Base-by-base conservation (phyloP, 2,888 invertebrate genomes). In the Tenthredo notha region DNA sequence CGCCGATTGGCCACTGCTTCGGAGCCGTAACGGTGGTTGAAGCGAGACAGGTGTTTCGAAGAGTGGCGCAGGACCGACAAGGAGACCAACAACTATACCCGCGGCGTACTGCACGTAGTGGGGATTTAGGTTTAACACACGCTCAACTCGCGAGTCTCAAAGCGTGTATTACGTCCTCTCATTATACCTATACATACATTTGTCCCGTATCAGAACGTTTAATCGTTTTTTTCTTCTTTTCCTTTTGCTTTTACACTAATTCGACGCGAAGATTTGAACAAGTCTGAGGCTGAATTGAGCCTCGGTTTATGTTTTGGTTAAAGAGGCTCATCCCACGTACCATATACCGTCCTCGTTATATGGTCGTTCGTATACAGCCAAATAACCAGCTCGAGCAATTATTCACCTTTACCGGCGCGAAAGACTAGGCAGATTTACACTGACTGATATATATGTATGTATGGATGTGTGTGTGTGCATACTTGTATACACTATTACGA, bases 1-100 rank as follows among this genome's bases (percentile, higher is more conserved):
- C 87, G 40, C 85, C 88, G 88, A 91, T 91, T 92, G 92, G 91
- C 84, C 87, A 86, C 85, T 85, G 87, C 86, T 88, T 86, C 67
- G 84, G 88, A 87, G 89, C 88, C 88, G 88, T 89, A 90, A 90
- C 90, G 87, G 87, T 85, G 85, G 87, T 85, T 86, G 86, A 85
- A 85, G 85, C 77, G 87, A 88, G 89, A 90, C 90, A 91, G 90
- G 90, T 90, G 91, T 89, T 87, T 84, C 85, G 65, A 54, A 82
- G 37, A 50, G 47, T 40, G 67, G 86, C 86, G 61, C 83, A 70
- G 15, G 67, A 83, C 86, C 84, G 43, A 85, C 50, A 86, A 86
- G 85, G 87, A 83, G n/a, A 25, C 29, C 25, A 70, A 83, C 43
- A 47, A 50, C 37, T 50, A 54, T 50, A 77, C 47, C 12, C 29